Evolutionary conservation across 2,113 vertebrate species (phyloP).

Genomic region (Pygoscelis adeliae): DNA sequence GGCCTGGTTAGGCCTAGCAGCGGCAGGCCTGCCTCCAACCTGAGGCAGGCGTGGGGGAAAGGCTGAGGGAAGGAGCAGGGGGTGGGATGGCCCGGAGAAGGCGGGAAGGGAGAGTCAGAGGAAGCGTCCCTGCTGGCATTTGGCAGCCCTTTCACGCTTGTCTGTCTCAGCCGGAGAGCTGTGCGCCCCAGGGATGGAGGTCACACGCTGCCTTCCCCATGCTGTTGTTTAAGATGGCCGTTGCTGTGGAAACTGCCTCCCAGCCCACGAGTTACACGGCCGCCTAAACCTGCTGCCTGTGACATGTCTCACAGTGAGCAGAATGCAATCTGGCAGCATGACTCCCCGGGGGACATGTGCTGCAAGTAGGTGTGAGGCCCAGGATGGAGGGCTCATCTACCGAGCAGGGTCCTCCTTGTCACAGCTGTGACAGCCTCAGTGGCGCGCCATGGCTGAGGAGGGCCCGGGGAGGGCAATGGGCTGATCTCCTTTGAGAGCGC

Average conservation of each 20-base stretch:
- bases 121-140: rapidly evolving
- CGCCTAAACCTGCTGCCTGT: neutral
- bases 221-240: neutral
- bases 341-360: neutral
- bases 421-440: rapidly evolving
- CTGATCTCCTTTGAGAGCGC: rapidly evolving
- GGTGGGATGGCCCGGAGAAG: neutral
- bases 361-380: neutral
- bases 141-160: neutral
- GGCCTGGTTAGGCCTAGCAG: neutral
- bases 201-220: rapidly evolving
- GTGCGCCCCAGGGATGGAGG: rapidly evolving
- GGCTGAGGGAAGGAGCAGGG: neutral
- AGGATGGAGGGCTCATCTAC: rapidly evolving
- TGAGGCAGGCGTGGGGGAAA: rapidly evolving
- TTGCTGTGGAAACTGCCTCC: neutral
- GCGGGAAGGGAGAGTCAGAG: rapidly evolving
- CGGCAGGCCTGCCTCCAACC: neutral
- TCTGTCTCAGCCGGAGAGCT: rapidly evolving
- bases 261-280: rapidly evolving
- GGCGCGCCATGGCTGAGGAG: rapidly evolving
- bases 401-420: neutral
- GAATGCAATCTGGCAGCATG: rapidly evolving
- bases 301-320: neutral
- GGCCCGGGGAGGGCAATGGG: rapidly evolving